These are phyloP conservation scores for Phalloptychus januarius DNA, from an alignment of 2,797 vertebrate genomes.

Conservation along the genomic window DNA sequence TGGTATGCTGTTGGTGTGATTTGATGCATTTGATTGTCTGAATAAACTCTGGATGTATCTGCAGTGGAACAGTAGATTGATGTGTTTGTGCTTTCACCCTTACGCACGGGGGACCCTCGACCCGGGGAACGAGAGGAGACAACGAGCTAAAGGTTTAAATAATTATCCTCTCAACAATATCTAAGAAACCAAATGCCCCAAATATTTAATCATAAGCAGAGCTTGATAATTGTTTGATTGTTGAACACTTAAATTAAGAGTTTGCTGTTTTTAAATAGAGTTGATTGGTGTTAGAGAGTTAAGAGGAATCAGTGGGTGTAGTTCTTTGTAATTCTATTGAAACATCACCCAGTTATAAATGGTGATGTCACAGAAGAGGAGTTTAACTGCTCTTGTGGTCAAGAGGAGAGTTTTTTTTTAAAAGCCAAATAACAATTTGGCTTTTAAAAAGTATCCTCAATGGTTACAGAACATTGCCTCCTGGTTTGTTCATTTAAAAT, in stretches of 20 bases:
- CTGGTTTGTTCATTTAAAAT: not conserved
- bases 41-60: no score
- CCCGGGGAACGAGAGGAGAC: no score
- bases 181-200: not conserved
- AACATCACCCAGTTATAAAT: not conserved
- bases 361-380: not conserved
- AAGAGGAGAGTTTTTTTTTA: not conserved
- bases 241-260: not conserved
- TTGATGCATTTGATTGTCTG: no score
- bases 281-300: not conserved
- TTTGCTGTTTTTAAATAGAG: not conserved
- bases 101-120: no score
- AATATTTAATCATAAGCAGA: not conserved
- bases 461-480: not conserved
- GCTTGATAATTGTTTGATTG: not conserved
- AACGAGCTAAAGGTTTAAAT: no score
- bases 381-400: not conserved
- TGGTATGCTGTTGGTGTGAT: no score
- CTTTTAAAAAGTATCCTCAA: not conserved
- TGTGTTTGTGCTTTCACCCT: no score
- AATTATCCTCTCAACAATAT: no score
- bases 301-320: not conserved
- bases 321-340: not conserved
- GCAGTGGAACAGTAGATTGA: no score
- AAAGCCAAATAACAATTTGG: not conserved